Conservation (phyloP, 2,113 vertebrate species). For the Geococcyx californianus region DNA sequence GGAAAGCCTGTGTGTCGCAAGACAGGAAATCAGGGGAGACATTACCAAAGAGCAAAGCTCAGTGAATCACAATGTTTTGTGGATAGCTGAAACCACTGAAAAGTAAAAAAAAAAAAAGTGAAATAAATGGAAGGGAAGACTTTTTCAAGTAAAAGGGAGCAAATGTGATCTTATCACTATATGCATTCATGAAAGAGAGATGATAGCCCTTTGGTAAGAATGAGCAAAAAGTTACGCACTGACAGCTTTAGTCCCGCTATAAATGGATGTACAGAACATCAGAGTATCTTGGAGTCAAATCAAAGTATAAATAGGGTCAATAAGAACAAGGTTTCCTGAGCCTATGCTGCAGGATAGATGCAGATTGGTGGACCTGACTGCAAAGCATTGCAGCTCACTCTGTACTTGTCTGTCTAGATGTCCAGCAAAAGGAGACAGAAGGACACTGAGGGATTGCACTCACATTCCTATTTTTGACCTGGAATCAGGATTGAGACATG, state of each 20-base stretch:
- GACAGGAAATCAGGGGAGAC: background rate
- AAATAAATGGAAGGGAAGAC: background rate
- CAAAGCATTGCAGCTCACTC: background rate
- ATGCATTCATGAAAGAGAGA: background rate
- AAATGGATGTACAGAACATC: background rate
- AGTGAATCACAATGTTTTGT: background rate
- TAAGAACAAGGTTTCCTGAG: background rate
- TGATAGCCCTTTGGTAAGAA: background rate
- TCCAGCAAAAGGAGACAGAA: background rate
- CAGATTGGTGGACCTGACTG: background rate
- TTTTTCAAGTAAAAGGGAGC: background rate
- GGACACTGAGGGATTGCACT: no score
- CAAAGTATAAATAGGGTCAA: background rate
- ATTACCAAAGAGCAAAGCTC: background rate
- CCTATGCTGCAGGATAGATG: background rate
- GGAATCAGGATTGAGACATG: background rate
- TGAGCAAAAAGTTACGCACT: background rate
- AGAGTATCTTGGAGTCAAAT: background rate
- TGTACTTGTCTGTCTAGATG: background rate
- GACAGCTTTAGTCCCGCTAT: background rate
- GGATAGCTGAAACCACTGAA: background rate
- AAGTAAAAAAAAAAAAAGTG: background rate
- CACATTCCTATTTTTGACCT: background rate
- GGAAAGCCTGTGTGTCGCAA: background rate
- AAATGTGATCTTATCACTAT: background rate